phyloP scores from a whole-genome alignment of 2,888 invertebrate genomes.

The Folsomia manolachei region DNA sequence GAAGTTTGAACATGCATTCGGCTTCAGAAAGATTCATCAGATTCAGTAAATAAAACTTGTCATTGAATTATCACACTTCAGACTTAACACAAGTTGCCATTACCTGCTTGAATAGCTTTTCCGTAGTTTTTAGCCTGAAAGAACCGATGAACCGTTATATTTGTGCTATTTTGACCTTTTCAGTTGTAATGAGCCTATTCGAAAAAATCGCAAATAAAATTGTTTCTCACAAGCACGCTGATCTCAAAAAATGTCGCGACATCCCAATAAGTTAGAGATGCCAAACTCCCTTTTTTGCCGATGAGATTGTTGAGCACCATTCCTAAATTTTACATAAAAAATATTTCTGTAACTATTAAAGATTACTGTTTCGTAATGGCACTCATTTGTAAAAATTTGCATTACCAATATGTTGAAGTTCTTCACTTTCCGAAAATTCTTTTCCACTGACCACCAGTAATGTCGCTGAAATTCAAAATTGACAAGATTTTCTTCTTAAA shows the following conservation, averaged over 20 bases:
- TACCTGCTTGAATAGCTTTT: constrained; percentile 94
- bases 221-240: constrained; percentile 66
- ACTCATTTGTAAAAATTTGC: no score
- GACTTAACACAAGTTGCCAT: no score
- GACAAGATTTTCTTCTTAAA: no score
- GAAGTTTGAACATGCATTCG: constrained; percentile 88
- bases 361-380: not conserved
- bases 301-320: constrained; percentile 95
- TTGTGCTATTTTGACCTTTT: no score
- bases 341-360: not conserved
- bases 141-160: not conserved
- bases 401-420: constrained; percentile 81
- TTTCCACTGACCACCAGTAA: constrained; percentile 93
- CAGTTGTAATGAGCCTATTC: no score
- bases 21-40: not conserved
- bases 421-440: constrained; percentile 86
- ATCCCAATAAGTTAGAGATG: constrained; percentile 94
- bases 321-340: constrained; percentile 57
- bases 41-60: not conserved
- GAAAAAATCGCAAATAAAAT: no score
- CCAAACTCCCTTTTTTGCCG: constrained; percentile 93
- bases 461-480: no score
- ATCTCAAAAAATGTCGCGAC: constrained; percentile 99
- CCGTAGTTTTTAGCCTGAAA: constrained; percentile 81
- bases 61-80: no score